Evolutionary conservation across 2,797 vertebrate genomes (phyloP), one percentile per base, ranked within the genome.

Genomic region (Fistularia tabacaria): DNA sequence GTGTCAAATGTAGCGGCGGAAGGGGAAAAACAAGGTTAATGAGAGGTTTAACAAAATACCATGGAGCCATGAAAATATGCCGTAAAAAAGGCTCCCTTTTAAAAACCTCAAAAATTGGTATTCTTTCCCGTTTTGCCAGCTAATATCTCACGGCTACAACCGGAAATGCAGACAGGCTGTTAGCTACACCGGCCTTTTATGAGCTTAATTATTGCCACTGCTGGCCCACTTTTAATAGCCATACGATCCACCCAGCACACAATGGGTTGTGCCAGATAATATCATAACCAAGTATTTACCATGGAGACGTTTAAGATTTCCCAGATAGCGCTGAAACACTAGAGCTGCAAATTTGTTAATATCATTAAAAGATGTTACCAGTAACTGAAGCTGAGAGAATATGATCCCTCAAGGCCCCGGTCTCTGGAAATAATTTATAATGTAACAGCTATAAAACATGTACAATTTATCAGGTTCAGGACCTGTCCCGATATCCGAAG

Each of bases 361-460:
- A 94, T 93, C 93, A 93, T 95, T 95, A 97, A 94, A 92, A 90
- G 91, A 95, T 95, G 94, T 95, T 95, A 98, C 90, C 92, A 91
- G 85, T 92, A 96, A 93, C 94, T 92, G 81, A 91, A 94, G 90
- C 90, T 90, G 94, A 92, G 93, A 93, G 90, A 93, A 93, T 90
- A 91, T 69, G 91, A 95, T 94, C 85, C 94, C 93, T 87, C 69
- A 74, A 90, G 93, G 93, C 89, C 90, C 65, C 54, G 64, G 87
- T 87, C 93, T 94, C 92, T 95, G 93, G 93, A 94, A 96, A 95
- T 97, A 93, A 98, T 97, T 98, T 93, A 95, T 94, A 94, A 94
- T 93, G 92, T 93, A 94, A 93, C 93, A 93, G 95, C 93, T 94
- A 94, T 94, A 93, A 95, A 94, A 95, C 92, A 94, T 94, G 93